These are phyloP conservation scores for Diabrotica undecimpunctata DNA, from an alignment of 1,140 invertebrate genomes.

Conservation along the genomic window DNA sequence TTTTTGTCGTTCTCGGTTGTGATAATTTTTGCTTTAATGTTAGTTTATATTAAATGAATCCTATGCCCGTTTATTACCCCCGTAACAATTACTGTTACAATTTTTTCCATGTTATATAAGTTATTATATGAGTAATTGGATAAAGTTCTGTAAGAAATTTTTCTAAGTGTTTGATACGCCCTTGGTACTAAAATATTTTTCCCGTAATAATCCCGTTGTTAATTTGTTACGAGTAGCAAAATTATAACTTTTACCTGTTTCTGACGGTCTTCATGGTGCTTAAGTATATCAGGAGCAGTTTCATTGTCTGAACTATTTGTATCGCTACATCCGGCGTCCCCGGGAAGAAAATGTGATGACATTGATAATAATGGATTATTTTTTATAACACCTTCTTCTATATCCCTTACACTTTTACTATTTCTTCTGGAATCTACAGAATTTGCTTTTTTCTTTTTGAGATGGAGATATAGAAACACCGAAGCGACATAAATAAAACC, in stretches of 20 bases:
- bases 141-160: too few species aligned
- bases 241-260: slow-evolving; percentile 25
- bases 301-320: slow-evolving; percentile 48
- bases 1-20: too few species aligned
- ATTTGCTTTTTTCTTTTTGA: slow-evolving; percentile 44
- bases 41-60: too few species aligned
- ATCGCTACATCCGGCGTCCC: slow-evolving; percentile 46
- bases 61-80: too few species aligned
- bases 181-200: too few species aligned
- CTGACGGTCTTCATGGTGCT: slow-evolving; percentile 39
- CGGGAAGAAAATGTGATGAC: slow-evolving; percentile 56
- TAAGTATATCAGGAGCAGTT: slow-evolving; percentile 35
- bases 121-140: too few species aligned
- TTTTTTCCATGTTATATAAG: too few species aligned
- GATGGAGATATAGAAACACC: slow-evolving; percentile 74
- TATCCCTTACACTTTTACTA: slow-evolving; percentile 39
- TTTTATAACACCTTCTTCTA: slow-evolving; percentile 64
- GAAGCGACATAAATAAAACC: slow-evolving; percentile 80
- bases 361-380: slow-evolving; percentile 68
- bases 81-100: too few species aligned
- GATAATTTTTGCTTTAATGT: too few species aligned
- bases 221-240: too few species aligned
- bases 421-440: slow-evolving; percentile 34
- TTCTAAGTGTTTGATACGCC: too few species aligned
- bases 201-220: too few species aligned